These are phyloP conservation scores for Chlorops oryzae DNA, from an alignment of 1,140 invertebrate genomes.

Conservation along the genomic window DNA sequence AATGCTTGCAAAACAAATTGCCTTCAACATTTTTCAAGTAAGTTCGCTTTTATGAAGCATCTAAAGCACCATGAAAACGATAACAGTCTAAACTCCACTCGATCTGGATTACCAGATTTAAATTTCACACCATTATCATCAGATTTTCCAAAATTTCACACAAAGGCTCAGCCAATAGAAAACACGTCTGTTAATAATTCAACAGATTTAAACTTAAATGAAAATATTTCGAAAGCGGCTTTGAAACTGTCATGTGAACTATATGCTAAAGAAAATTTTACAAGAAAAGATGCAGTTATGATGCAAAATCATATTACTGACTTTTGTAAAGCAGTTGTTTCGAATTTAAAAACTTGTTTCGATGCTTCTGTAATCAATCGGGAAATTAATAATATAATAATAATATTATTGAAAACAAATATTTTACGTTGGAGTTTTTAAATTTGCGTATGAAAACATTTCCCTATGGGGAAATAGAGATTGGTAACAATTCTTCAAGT, in stretches of 20 bases:
- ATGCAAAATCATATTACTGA: neutral
- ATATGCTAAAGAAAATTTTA: neutral
- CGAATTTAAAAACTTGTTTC: neutral
- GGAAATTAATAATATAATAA: conserved; percentile 13
- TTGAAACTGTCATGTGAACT: neutral
- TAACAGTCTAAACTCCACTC: too few species aligned
- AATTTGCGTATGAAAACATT: conserved; percentile 21
- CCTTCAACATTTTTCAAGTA: neutral
- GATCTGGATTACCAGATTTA: neutral
- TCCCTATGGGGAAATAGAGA: too few species aligned
- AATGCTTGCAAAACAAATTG: neutral
- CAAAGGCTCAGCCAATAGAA: neutral
- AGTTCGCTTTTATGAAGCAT: neutral
- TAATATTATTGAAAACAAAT: conserved; percentile 26
- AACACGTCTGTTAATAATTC: neutral
- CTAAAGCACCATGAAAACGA: too few species aligned
- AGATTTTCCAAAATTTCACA: neutral
- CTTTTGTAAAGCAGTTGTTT: neutral
- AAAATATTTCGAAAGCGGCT: neutral
- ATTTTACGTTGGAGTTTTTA: too few species aligned
- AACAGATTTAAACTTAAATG: neutral
- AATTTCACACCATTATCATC: neutral
- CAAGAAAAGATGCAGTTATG: neutral
- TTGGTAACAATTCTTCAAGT: too few species aligned
- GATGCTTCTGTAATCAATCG: neutral